phyloP scores from a whole-genome alignment of 2,797 vertebrate species.

The Luscinia luscinia region DNA sequence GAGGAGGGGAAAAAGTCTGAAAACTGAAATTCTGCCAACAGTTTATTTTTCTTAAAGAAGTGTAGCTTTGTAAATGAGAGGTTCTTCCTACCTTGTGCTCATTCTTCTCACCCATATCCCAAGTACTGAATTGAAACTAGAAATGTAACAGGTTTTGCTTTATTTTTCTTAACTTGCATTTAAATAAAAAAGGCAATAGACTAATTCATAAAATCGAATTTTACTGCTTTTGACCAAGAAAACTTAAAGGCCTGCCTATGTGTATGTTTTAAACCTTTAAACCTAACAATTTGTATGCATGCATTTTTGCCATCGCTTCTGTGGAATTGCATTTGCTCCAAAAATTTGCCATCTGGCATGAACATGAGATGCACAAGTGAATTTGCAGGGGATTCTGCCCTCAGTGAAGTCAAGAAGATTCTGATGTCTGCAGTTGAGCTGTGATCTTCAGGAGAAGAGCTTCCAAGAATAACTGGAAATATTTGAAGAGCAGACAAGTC shows the following conservation, averaged over 20 bases:
- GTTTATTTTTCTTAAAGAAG: background rate
- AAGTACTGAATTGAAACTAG: background rate
- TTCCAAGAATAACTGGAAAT: slow-evolving; percentile 26
- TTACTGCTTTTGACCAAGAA: background rate
- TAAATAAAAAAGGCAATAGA: slow-evolving; percentile 33
- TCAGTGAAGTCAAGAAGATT: slow-evolving; percentile 13
- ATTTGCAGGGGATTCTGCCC: background rate
- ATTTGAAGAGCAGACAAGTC: slow-evolving; percentile 8
- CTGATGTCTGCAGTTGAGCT: background rate
- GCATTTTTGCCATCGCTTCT: background rate
- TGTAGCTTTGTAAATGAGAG: background rate
- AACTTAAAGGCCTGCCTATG: background rate
- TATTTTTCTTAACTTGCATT: background rate
- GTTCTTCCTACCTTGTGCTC: background rate
- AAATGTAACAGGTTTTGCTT: background rate
- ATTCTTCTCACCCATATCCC: background rate
- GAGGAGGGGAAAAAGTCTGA: background rate
- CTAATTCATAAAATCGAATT: background rate
- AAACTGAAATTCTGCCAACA: background rate
- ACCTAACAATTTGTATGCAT: background rate
- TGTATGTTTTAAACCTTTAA: background rate
- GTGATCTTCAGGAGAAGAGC: slow-evolving; percentile 17
- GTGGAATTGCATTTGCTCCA: background rate
- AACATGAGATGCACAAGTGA: accelerated
- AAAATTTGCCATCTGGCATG: background rate